Base-by-base conservation (phyloP, 2,797 vertebrate genomes). In the Arnoldichthys spilopterus region DNA sequence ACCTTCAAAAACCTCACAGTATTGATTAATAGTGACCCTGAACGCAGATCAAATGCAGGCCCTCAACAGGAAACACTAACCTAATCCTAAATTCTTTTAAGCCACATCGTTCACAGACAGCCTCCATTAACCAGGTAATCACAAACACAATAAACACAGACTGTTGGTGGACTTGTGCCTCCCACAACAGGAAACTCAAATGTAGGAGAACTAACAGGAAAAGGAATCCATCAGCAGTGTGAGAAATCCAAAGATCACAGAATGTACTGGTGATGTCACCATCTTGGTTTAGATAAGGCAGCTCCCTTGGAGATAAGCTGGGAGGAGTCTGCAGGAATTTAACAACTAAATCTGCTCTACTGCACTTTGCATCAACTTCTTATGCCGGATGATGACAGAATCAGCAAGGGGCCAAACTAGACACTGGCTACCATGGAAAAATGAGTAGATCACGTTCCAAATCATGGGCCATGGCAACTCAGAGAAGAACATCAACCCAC, bases 211-310 rank as follows among this genome's bases (percentile, higher is more conserved):
- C 20, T 72, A 43, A 61, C 12, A 16, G 74, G 76, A 78, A 78
- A 74, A 43, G 4, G 12, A 72, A 34, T 56, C 70, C 43, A 61
- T 78, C 75, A 70, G 59, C 37, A 63, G 45, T 20, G 18, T 11
- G 8, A 69, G 45, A 69, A 30, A 43, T 54, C 43, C 6, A 3
- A 58, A 75, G 71, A 47, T 49, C 30, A 63, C 34, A 5, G 63
- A 74, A 75, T 75, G 72, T 54, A 53, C 34, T 34, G 26, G 40
- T 45, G 58, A 76, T 26, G 56, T 56, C 73, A 66, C 11, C 7
- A 7, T 53, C 37, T 43, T 34, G 26, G 34, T 56, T 59, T 32
- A 40, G 81, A 82, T 78, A 78, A 82, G 58, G 26, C 77, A 64
- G n/a, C 43, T 70, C 47, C 16, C 73, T 61, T 70, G 4, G 40